These are phyloP conservation scores for Pegoplata infirma DNA, from an alignment of 2,888 invertebrate genomes.

Conservation along the genomic window DNA sequence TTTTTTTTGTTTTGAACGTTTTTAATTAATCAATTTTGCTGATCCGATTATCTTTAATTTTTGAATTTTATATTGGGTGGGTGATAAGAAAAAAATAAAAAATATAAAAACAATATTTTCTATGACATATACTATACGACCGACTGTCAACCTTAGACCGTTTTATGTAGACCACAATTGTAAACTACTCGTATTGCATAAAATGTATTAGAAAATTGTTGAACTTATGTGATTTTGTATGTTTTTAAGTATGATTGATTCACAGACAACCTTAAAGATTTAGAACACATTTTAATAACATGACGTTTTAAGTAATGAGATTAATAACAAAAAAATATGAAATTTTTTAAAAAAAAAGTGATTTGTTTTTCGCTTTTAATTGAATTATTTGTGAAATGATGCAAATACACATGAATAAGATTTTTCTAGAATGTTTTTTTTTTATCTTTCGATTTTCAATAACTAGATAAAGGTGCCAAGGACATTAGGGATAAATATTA, in stretches of 20 bases:
- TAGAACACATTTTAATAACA: neutral
- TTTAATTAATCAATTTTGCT: no score
- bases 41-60: neutral
- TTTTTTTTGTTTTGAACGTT: neutral
- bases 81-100: neutral
- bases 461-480: no score
- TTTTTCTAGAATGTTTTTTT: no score
- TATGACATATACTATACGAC: neutral
- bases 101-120: neutral
- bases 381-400: no score
- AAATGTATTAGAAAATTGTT: neutral
- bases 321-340: neutral
- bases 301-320: neutral
- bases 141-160: neutral
- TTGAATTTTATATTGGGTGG: neutral
- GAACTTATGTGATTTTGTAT: neutral
- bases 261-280: neutral
- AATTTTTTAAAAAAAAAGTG: slow-evolving; percentile 2
- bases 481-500: no score
- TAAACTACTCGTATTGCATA: neutral
- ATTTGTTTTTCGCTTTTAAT: neutral
- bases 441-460: no score
- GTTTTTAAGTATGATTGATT: neutral
- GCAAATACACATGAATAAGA: no score
- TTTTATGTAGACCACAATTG: neutral